These are phyloP conservation scores for Pteropus alecto DNA, from an alignment of 2,113 vertebrate genomes.

Conservation along the genomic window DNA sequence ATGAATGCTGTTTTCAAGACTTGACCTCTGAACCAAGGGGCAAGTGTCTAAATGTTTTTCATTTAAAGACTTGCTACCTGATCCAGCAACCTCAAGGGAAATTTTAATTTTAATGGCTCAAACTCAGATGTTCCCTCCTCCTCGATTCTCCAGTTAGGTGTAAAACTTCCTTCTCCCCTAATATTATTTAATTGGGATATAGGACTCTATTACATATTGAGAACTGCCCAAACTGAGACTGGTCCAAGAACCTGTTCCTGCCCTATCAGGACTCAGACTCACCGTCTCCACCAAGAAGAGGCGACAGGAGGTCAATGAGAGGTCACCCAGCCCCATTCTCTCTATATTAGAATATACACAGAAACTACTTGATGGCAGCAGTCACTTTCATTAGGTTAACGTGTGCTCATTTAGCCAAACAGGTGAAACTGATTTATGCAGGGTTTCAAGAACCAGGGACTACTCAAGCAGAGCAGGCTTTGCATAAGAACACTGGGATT, in stretches of 20 bases:
- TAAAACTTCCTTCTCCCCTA: not conserved
- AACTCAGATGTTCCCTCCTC: not conserved
- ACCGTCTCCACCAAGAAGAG: slow-evolving; percentile 77
- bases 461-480: slow-evolving; percentile 79
- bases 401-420: slow-evolving; percentile 88
- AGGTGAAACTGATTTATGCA: slow-evolving; percentile 94
- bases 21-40: not conserved
- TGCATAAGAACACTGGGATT: slow-evolving; percentile 84
- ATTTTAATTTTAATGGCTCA: not conserved
- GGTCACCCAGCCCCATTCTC: slow-evolving; percentile 69
- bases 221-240: not conserved
- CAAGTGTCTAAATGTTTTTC: not conserved
- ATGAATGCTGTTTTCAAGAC: not conserved
- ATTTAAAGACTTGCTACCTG: not conserved
- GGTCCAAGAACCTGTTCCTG: not conserved
- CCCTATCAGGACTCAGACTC: slow-evolving; percentile 43
- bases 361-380: slow-evolving; percentile 84
- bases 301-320: slow-evolving; percentile 83
- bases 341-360: slow-evolving; percentile 79
- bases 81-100: not conserved
- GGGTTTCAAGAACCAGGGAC: slow-evolving; percentile 84
- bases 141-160: not conserved
- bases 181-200: not conserved
- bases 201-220: not conserved
- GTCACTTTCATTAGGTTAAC: slow-evolving; percentile 88